Base-by-base conservation (phyloP, 2,888 invertebrate genomes). In the Malthinus seriepunctatus region DNA sequence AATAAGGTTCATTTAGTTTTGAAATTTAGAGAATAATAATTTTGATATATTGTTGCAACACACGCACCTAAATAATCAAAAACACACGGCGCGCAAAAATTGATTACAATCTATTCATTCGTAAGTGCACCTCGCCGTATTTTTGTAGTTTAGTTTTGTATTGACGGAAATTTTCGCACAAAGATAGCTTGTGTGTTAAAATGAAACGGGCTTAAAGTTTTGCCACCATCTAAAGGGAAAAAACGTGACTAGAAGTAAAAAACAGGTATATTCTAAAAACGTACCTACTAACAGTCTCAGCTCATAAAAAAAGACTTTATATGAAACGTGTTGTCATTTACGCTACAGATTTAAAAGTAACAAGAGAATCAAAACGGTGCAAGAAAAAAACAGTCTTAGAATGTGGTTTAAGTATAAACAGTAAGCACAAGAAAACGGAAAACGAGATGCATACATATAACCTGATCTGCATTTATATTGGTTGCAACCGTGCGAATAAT, bases 321-420 rank as follows among this genome's bases (percentile, higher is more conserved):
- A 56, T 50, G 58, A 58, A 62, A 66, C 66, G 67, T 65, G 65
- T 60, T 51, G 61, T 66, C 66, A 63, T 67, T 67, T 66, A 62
- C 63, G 50, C 54, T 32, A 44, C 51, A 45, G 39, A 23, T 51
- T 47, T 45, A 32, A 51, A 52, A 56, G 45, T 33, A 47, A 56
- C 51, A 12, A 45, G 32, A 11, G n/a, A 49, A 47, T 54, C 51
- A 33, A 39, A 59, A 59, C 58, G 46, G 35, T 33, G 37, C 23
- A 23, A 47, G 42, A 51, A 54, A 59, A 59, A 59, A 42, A 47
- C 15, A n/a, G 32, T 52, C 38, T 34, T 31, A 35, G 32, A 51
- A 44, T 49, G 46, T 33, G 32, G 44, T 54, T 51, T 55, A 54
- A 51, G 54, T 50, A 59, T 59, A 59, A 54, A 59, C 54, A 59